Evolutionary conservation across 2,113 vertebrate genomes (phyloP), one percentile per base, ranked within the genome.

Genomic region (Chlamydotis undulata): DNA sequence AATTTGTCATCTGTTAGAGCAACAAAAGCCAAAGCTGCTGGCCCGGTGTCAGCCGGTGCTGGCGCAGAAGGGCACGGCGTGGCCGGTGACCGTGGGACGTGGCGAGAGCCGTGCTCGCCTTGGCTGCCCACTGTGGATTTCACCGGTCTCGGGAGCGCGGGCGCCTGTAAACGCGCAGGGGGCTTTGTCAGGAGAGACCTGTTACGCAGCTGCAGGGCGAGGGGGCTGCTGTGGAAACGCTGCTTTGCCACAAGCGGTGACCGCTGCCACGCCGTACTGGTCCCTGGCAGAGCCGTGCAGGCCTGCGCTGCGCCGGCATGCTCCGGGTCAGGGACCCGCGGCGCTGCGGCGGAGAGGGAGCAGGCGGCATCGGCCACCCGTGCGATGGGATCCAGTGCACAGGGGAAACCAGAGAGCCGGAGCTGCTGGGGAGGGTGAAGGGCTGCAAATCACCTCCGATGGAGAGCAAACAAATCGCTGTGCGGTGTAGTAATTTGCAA

Each of bases 261-360:
- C 8, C 7, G 35, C n/a, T 2, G 1, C 24, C 6, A 10, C 1
- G 63, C n/a, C 0, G 0, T 1, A 10, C 24, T 2, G 9, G 25
- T 59, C 8, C 12, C 8, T 1, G 6, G 28, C 19, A 12, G 57
- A 29, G 61, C 31, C 4, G 6, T 2, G 25, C 49, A 64, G 14
- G n/a, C 12, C 41, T 8, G 10, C 8, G 23, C 31, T 6, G 8
- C n/a, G 1, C 57, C 45, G 2, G 41, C 31, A 14, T 19, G 28
- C 41, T 52, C 10, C 55, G 28, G 9, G 37, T 6, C n/a, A 16
- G 43, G 35, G 80, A 60, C 28, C 28, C 2, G 6, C 19, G 6
- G 12, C 11, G 4, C 70, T 35, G 22, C 5, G 41, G 49, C 41
- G 25, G 39, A 73, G 47, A 64, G 26, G 61, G 52, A n/a, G 7